phyloP scores from a whole-genome alignment of 2,113 vertebrate genomes.

The Scophthalmus maximus region DNA sequence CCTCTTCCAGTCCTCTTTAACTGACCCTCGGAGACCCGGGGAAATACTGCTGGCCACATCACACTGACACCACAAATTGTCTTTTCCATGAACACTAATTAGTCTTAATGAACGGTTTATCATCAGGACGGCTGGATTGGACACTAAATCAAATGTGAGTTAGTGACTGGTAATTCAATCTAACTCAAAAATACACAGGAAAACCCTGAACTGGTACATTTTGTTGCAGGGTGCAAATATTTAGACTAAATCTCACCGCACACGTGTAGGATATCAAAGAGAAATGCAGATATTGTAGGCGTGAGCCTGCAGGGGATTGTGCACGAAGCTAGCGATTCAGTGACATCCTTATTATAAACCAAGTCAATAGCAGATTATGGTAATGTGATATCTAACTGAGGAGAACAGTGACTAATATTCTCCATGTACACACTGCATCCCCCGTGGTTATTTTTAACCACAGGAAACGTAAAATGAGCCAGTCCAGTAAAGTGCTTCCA shows the following conservation, averaged over 20 bases:
- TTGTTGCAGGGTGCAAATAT: slow-evolving; percentile 30
- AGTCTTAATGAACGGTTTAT: slow-evolving; percentile 61
- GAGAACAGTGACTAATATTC: slow-evolving; percentile 74
- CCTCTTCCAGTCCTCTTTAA: slow-evolving; percentile 50
- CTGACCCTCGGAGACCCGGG: slow-evolving; percentile 46
- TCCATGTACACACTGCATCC: slow-evolving; percentile 57
- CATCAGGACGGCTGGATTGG: slow-evolving; percentile 27
- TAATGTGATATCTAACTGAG: slow-evolving; percentile 74
- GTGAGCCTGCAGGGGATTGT: slow-evolving; percentile 66
- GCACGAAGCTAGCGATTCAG: slow-evolving; percentile 68
- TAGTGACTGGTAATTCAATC: neutral
- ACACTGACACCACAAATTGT: slow-evolving; percentile 44
- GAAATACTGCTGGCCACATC: slow-evolving; percentile 48
- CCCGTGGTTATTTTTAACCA: slow-evolving; percentile 70
- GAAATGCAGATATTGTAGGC: slow-evolving; percentile 63
- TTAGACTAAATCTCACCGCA: slow-evolving; percentile 49
- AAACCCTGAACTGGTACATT: too few species aligned
- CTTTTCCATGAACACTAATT: slow-evolving; percentile 64
- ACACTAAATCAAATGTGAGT: slow-evolving; percentile 53
- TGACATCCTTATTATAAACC: slow-evolving; percentile 74
- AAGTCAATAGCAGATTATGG: slow-evolving; percentile 80
- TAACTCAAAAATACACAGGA: slow-evolving; percentile 14
- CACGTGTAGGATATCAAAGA: slow-evolving; percentile 62
- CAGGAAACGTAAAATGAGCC: slow-evolving; percentile 43
- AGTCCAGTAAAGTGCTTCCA: slow-evolving; percentile 1